These are phyloP conservation scores for Perodicticus potto DNA, from an alignment of 2,797 vertebrate species.

Conservation along the genomic window DNA sequence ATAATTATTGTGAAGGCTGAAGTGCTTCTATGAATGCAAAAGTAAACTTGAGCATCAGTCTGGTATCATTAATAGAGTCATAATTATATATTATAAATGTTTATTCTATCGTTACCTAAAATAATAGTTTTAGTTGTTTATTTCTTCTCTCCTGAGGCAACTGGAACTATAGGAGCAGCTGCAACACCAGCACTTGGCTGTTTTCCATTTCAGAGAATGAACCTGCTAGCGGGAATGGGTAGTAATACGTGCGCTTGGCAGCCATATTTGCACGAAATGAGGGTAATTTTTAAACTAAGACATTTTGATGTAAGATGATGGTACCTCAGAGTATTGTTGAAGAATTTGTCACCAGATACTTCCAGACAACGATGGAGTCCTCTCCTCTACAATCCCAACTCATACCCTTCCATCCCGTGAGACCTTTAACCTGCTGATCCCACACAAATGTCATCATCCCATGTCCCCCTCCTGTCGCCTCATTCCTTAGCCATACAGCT, in stretches of 20 bases:
- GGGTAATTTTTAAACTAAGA: slow-evolving; percentile 73
- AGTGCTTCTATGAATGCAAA: neutral
- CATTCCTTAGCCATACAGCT: neutral
- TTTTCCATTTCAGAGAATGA: slow-evolving; percentile 62
- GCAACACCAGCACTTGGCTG: neutral
- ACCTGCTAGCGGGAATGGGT: slow-evolving; percentile 64
- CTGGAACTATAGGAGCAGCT: slow-evolving; percentile 43
- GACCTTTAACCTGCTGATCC: neutral
- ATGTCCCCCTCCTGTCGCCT: too few species aligned
- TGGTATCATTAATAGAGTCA: neutral
- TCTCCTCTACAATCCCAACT: neutral
- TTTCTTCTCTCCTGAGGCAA: slow-evolving; percentile 12
- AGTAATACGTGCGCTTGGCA: slow-evolving; percentile 67
- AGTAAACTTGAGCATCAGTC: neutral
- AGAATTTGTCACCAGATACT: slow-evolving; percentile 26
- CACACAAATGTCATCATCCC: neutral
- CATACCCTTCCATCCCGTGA: neutral
- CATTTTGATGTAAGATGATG: slow-evolving; percentile 56
- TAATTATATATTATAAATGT: neutral
- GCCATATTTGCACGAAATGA: slow-evolving; percentile 64
- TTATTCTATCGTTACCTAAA: neutral
- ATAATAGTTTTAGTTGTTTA: neutral
- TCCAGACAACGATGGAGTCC: neutral
- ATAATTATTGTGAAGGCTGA: neutral
- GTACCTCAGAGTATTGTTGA: slow-evolving; percentile 62